Conservation (phyloP, 2,113 vertebrate species). For the Paradoxurus hermaphroditus region DNA sequence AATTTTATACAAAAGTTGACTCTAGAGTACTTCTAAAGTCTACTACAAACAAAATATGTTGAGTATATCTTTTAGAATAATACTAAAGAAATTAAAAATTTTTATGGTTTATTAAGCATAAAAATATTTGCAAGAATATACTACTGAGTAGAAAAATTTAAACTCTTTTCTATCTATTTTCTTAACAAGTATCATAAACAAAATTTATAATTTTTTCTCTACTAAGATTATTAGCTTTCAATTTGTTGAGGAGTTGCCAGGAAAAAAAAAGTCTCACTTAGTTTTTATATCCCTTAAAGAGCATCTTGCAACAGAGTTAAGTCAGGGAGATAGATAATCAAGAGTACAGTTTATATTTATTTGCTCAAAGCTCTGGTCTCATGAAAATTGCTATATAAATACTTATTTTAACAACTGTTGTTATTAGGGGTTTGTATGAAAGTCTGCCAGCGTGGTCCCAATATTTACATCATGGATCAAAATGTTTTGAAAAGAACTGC, state of each 20-base stretch:
- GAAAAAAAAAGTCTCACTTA: neutral
- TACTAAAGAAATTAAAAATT: neutral
- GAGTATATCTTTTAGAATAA: neutral
- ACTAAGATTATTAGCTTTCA: neutral
- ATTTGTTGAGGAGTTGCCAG: constrained; percentile 5
- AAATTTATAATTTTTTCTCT: neutral
- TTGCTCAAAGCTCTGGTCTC: constrained; percentile 48
- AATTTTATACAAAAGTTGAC: neutral
- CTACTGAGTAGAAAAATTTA: neutral
- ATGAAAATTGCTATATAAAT: constrained; percentile 57
- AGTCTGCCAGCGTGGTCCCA: constrained; percentile 52
- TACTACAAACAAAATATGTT: neutral
- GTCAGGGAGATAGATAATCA: neutral
- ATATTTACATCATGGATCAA: constrained; percentile 55
- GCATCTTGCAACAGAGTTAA: neutral
- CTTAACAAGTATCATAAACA: neutral
- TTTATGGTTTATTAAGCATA: neutral
- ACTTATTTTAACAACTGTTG: constrained; percentile 55
- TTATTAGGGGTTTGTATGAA: constrained; percentile 62
- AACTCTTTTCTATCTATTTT: neutral
- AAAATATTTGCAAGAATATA: constrained; percentile 7
- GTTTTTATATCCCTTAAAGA: neutral
- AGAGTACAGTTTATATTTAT: constrained; percentile 46
- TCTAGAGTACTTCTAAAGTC: neutral
- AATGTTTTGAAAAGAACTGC: constrained; percentile 56